Evolutionary conservation across 2,113 vertebrate genomes (phyloP), one percentile per base, ranked within the genome.

Genomic region (Antechinus stuartii): DNA sequence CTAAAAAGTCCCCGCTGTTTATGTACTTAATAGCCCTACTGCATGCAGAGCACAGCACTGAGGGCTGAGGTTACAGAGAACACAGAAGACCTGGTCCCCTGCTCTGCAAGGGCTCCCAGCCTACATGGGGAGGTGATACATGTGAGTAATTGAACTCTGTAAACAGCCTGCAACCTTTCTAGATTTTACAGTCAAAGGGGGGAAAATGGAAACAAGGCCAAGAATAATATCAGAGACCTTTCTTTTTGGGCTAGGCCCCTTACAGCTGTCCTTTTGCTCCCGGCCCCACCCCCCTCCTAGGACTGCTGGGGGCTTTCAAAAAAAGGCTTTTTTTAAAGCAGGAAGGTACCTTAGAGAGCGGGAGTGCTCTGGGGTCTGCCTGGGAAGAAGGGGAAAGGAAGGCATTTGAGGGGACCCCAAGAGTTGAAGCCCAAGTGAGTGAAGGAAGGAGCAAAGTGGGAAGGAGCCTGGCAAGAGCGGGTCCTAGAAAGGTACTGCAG

Each of bases 81-180:
- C 57, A 93, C 92, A 91, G 54, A 96, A 96, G 56, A 90, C 90
- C 95, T 55, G 50, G 91, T 91, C 54, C 96, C 96, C n/a, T 94
- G 95, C 92, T 47, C 61, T 94, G 89, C 95, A 11, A 47, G 61
- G 92, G 89, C 24, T 30, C 54, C 0, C 2, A 35, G 90, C 95
- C 96, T 96, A 94, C 92, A 93, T 91, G 94, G 92, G 42, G 94
- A 96, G 92, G 96, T 93, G 92, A 57, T 49, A 22, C 90, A 93
- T 97, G 95, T 94, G 96, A 91, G 96, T 94, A 97, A 98, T 76
- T 95, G 93, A 96, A 96, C 95, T 97, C 95, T 95, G 93, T 97
- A 97, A 98, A 97, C 96, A 97, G 92, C 53, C 84, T 96, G 95
- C 91, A 94, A 90, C 49, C 92, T 97, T 96, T 97, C 89, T 95